These are phyloP conservation scores for Platyscelio sp. DNA, from an alignment of 2,888 invertebrate genomes.

Conservation along the genomic window DNA sequence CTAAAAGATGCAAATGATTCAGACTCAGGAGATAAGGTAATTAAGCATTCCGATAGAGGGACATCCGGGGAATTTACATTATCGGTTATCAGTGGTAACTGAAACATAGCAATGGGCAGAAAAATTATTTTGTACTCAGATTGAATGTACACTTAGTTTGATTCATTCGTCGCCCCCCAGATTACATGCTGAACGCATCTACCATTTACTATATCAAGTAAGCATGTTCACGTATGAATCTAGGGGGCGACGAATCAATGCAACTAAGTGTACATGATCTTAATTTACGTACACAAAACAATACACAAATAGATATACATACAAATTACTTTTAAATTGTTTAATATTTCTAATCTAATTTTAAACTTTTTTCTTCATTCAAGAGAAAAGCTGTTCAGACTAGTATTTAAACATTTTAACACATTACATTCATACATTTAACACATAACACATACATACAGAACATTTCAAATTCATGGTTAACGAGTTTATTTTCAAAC, in stretches of 20 bases:
- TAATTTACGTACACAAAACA: slow-evolving; percentile 1
- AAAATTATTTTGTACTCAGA: not conserved
- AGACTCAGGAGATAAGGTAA: not conserved
- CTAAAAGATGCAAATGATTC: not conserved
- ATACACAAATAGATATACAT: not conserved
- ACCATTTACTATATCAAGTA: too few relatives aligned
- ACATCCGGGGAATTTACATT: not conserved
- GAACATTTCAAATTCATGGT: not conserved
- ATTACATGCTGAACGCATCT: too few relatives aligned
- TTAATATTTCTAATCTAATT: not conserved
- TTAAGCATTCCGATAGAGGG: not conserved
- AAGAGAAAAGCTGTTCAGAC: not conserved
- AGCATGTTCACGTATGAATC: too few relatives aligned
- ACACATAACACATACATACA: too few relatives aligned
- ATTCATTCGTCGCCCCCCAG: too few relatives aligned
- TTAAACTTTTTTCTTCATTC: not conserved
- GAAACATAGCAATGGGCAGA: not conserved
- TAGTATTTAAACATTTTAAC: not conserved
- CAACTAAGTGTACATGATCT: too few relatives aligned
- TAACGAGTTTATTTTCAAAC: not conserved
- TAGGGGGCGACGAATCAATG: too few relatives aligned
- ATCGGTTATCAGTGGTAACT: not conserved
- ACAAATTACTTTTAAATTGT: not conserved
- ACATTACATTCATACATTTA: too few relatives aligned
- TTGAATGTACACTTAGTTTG: too few relatives aligned